Percentiles rank a stretch among this genome's conserved stretches.
These are phyloP conservation scores for Hemistola chrysoprasaria DNA, from an alignment of 2,888 invertebrate species.

Conservation along the genomic window DNA sequence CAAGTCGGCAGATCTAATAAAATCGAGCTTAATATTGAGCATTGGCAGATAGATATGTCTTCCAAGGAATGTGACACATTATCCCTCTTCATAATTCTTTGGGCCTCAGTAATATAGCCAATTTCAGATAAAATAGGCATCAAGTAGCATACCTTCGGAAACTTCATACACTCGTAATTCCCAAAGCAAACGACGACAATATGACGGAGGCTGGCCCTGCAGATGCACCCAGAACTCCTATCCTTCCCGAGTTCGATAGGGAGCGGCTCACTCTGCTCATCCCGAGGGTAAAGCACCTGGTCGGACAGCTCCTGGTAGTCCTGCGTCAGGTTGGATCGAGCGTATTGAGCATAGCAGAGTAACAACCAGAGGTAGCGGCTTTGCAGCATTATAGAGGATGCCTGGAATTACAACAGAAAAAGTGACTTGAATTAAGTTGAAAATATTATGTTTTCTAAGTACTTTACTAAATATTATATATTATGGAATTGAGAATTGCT, in stretches of 20 bases:
- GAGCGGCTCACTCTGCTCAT: conserved; percentile 44
- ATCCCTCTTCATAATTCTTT: too few species aligned
- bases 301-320: conserved; percentile 55
- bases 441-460: too few species aligned
- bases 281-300: conserved; percentile 45
- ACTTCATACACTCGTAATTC: conserved; percentile 69
- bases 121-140: too few species aligned
- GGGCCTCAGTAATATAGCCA: too few species aligned
- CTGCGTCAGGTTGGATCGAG: conserved; percentile 52
- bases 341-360: conserved; percentile 61
- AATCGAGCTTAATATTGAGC: too few species aligned
- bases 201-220: conserved; percentile 58
- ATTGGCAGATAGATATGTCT: too few species aligned
- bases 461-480: too few species aligned
- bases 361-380: conserved; percentile 63
- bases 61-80: too few species aligned
- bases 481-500: too few species aligned
- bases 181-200: conserved; percentile 77
- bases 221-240: conserved; percentile 71
- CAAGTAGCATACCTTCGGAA: conserved; percentile 77
- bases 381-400: conserved; percentile 43
- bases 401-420: conserved; percentile 17
- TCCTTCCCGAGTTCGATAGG: conserved; percentile 62
- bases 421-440: too few species aligned
- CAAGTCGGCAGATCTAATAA: too few species aligned